A percentile compares a stretch with the other conserved stretches of the same genome.
Evolutionary conservation across 23 tunicate genomes (phyloP).

Genomic region (Trididemnum nubilum): DNA sequence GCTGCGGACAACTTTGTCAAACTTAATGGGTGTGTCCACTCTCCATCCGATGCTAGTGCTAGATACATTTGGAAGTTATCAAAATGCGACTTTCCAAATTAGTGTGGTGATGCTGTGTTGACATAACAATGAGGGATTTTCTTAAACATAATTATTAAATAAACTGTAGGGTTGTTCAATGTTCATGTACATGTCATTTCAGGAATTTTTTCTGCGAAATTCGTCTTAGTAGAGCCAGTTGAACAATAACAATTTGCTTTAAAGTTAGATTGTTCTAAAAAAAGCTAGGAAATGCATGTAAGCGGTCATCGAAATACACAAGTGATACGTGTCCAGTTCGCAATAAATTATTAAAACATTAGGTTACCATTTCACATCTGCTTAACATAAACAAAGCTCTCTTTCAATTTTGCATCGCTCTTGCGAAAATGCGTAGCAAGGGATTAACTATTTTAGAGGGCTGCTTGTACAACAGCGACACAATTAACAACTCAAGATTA

Average conservation of each 20-base stretch:
- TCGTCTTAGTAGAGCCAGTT: no score
- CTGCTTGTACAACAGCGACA: neutral
- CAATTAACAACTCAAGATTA: conserved; percentile 28
- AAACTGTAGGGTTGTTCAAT: no score
- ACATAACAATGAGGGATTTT: no score
- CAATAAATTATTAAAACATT: conserved; percentile 32
- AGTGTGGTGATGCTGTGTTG: no score
- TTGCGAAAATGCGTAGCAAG: conserved; percentile 14
- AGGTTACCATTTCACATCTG: conserved; percentile 14
- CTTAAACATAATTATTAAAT: no score
- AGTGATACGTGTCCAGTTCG: conserved; percentile 3
- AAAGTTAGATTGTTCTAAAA: neutral
- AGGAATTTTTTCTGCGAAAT: no score
- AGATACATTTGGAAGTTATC: no score
- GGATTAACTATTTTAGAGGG: conserved; percentile 31
- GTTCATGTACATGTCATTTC: no score
- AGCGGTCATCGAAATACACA: conserved; percentile 19
- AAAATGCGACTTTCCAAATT: no score
- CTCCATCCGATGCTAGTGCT: no score
- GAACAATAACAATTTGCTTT: neutral
- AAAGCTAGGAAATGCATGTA: neutral
- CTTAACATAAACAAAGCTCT: conserved; percentile 22
- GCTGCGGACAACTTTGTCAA: no score
- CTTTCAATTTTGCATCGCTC: neutral
- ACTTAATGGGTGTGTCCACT: no score